A percentile compares a stretch with the other conserved stretches of the same genome.
These are phyloP conservation scores for Helogale parvula DNA, from an alignment of 2,113 vertebrate species.

Conservation along the genomic window DNA sequence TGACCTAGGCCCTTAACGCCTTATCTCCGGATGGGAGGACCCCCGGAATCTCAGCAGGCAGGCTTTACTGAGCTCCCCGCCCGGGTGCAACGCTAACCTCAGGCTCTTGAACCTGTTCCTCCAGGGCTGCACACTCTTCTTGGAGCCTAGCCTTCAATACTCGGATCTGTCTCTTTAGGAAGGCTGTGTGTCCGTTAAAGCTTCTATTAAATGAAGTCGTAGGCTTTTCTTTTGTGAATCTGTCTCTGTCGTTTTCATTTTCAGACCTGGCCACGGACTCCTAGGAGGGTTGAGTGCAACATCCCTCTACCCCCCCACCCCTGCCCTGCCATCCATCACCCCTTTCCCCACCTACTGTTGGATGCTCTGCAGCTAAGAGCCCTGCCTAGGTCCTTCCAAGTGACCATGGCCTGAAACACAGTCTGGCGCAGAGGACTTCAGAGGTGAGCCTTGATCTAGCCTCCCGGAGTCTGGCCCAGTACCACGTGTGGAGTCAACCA, in stretches of 20 bases:
- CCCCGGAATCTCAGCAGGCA: background rate
- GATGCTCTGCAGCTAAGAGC: background rate
- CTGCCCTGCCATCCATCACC: too few relatives aligned
- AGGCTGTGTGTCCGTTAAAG: background rate
- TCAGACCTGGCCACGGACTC: background rate
- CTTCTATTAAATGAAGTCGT: too few relatives aligned
- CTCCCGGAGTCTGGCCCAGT: background rate
- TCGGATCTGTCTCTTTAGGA: background rate
- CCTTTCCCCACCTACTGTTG: background rate
- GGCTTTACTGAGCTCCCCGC: background rate
- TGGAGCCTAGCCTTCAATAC: background rate
- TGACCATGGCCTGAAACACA: background rate
- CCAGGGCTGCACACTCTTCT: too few relatives aligned
- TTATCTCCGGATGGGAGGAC: background rate
- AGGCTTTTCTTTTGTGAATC: background rate
- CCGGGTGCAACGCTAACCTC: background rate
- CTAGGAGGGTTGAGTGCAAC: background rate
- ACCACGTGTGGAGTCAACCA: background rate
- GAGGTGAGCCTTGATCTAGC: background rate
- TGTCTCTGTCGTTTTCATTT: background rate
- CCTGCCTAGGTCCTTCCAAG: background rate
- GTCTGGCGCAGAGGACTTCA: background rate
- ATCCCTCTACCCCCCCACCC: too few relatives aligned
- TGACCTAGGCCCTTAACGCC: background rate
- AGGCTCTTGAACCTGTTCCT: background rate